Evolutionary conservation across 2,113 vertebrate genomes (phyloP).

Genomic region (Phalacrocorax brasilianus): DNA sequence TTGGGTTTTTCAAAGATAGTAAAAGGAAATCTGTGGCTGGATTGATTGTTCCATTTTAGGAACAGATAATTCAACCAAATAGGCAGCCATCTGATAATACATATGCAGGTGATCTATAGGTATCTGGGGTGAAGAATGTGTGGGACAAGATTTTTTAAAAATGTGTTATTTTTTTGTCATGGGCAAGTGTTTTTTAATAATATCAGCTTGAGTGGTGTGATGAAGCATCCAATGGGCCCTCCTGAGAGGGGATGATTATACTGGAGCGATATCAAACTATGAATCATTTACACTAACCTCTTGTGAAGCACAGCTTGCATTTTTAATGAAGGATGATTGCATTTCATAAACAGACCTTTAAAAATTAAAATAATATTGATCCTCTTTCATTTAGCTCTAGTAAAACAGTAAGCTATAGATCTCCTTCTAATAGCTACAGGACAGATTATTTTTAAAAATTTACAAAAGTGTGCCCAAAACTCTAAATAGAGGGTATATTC

Average conservation of each 20-base stretch:
- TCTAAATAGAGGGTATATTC: neutral
- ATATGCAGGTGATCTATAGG: neutral
- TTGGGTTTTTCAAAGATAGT: neutral
- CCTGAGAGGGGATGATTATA: constrained; percentile 83
- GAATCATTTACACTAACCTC: constrained; percentile 87
- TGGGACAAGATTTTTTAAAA: neutral
- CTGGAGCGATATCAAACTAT: constrained; percentile 86
- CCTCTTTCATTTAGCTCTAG: constrained; percentile 72
- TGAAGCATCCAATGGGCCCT: constrained; percentile 73
- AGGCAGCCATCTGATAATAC: neutral
- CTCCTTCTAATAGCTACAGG: constrained; percentile 64
- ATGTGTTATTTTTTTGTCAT: neutral
- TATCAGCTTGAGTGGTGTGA: constrained; percentile 67
- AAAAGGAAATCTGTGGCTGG: neutral
- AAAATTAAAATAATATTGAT: constrained; percentile 91
- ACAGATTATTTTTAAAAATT: constrained; percentile 41
- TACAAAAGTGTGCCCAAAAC: neutral
- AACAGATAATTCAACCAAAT: neutral
- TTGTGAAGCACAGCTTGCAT: constrained; percentile 84
- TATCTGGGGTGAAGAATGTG: neutral
- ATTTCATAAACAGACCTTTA: constrained; percentile 89
- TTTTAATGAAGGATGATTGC: constrained; percentile 94
- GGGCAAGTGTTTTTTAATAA: constrained; percentile 65
- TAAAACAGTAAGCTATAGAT: constrained; percentile 63
- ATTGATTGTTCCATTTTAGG: neutral